Evolutionary conservation across 2,888 invertebrate species (phyloP), one percentile per base, ranked within the genome.

Genomic region (Rhopalosiphum nymphaeae): DNA sequence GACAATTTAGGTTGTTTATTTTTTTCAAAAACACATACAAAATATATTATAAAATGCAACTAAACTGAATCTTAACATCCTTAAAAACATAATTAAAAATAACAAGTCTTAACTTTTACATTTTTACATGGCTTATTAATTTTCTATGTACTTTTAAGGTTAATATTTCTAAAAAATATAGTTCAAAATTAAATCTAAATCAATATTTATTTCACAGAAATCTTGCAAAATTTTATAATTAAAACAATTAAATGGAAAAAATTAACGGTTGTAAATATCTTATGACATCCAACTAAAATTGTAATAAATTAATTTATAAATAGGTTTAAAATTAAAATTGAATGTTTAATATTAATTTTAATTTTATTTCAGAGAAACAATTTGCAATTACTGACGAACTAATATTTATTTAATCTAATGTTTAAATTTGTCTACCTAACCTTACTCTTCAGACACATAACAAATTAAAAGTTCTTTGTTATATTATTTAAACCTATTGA

Each of bases 21-120:
- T 78, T 78, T 78, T 78, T 78, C 67, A 78, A 78, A 78, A 78
- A 78, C 78, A 78, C 78, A 78, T 78, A 21, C 21, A 78, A 36
- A 78, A 36, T 16, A n/a, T n/a, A 78, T 36, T 78, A 36, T 78
- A 78, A 21, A 78, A 78, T 78, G 36, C 21, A 78, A 36, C 78
- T 78, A 9, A 36, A 36, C 1, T 3, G 21, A 36, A 78, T 9
- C 21, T 78, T 78, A 78, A 78, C 7, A 2, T 36, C 21, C 36
- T 78, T 36, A 36, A 78, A 78, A 78, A 67, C 29, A 67, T 2
- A 36, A 78, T 78, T 78, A 78, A 36, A 13, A 78, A 78, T 78
- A 67, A 67, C n/a, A 78, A 36, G 3, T 78, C 78, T 78, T 78
- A 36, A 36, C 7, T 36, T 36, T 78, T 21, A 78, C 7, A 78